Conservation (phyloP, 2,888 invertebrate species). For the Priapulus caudatus region DNA sequence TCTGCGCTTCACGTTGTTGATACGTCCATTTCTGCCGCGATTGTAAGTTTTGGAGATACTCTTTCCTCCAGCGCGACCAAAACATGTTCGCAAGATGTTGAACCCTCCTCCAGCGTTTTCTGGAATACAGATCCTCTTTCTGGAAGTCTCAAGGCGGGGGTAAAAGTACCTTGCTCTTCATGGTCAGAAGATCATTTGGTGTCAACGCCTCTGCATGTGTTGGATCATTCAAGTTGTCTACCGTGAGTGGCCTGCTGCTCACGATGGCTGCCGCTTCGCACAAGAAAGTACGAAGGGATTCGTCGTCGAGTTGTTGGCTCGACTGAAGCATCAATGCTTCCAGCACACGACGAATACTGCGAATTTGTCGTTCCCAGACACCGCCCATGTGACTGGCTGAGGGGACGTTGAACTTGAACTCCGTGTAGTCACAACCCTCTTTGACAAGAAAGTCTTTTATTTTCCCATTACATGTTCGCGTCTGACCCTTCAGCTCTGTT, state of each 20-base stretch:
- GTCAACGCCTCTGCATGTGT: conserved; percentile 16
- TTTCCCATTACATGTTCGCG: no score
- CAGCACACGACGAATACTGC: conserved; percentile 20
- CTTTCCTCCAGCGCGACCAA: no score
- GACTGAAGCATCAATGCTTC: conserved; percentile 12
- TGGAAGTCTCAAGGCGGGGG: conserved; percentile 20
- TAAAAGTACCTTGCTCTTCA: conserved; percentile 15
- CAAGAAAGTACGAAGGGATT: conserved; percentile 18
- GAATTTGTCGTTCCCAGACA: conserved; percentile 25
- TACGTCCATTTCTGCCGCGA: no score
- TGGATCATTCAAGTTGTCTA: conserved; percentile 17
- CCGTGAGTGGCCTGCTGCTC: conserved; percentile 19
- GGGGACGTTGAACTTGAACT: conserved; percentile 22
- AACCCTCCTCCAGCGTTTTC: conserved; percentile 15
- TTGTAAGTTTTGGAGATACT: no score
- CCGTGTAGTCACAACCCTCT: no score
- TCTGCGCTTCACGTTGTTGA: no score
- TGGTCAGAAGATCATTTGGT: conserved; percentile 16
- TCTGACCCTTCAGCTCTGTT: no score
- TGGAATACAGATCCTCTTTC: conserved; percentile 12
- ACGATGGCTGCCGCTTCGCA: conserved; percentile 18
- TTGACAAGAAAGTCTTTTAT: no score
- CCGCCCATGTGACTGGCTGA: conserved; percentile 23
- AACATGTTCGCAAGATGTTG: conserved; percentile 16
- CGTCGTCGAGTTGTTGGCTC: conserved; percentile 14